Evolutionary conservation across 2,797 vertebrate species (phyloP), one percentile per base, ranked within the genome.

Genomic region (Gouania willdenowi): DNA sequence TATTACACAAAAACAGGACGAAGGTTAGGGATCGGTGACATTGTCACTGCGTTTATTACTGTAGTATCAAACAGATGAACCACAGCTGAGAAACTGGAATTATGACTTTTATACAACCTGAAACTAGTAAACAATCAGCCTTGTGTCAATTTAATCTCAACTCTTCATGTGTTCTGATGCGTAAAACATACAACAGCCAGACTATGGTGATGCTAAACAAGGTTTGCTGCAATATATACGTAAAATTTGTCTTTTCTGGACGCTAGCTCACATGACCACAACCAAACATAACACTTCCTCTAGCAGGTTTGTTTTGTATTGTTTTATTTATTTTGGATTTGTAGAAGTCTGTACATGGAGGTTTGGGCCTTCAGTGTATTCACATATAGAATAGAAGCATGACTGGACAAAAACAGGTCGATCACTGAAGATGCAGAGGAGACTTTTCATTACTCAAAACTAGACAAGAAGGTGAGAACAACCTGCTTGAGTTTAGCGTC

Each of bases 401-500:
- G 41, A 60, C 52, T 54, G 59, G 65, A 75, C 50, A 81, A 46
- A 64, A 59, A 84, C 66, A 48, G 37, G 61, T 34, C 46, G 67
- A 64, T 74, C 73, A 77, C 77, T 81, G 75, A 82, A 74, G 77
- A 71, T 68, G 42, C 55, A 55, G 31, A 23, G 23, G 82, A 77
- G 63, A 66, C 70, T 63, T 23, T 37, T 61, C 50, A 26, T 79
- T 73, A 87, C 75, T 91, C 90, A 29, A 91, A 90, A 77, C 85
- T 91, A 38, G 83, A 82, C 73, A 91, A 80, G 87, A 99, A 99
- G 67, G 20, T 92, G 26, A 91, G 84, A 45, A 99, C 97, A 43
- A 92, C 49, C 81, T 93, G 88, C 87, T 99, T 98, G 85, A 99
- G 69, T 72, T 96, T 98, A 1, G 86, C 87, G 28, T 99, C 96